Evolutionary conservation across 1,140 invertebrate genomes (phyloP), one percentile per base, ranked within the genome.

Genomic region (Drosophila kanapiae): DNA sequence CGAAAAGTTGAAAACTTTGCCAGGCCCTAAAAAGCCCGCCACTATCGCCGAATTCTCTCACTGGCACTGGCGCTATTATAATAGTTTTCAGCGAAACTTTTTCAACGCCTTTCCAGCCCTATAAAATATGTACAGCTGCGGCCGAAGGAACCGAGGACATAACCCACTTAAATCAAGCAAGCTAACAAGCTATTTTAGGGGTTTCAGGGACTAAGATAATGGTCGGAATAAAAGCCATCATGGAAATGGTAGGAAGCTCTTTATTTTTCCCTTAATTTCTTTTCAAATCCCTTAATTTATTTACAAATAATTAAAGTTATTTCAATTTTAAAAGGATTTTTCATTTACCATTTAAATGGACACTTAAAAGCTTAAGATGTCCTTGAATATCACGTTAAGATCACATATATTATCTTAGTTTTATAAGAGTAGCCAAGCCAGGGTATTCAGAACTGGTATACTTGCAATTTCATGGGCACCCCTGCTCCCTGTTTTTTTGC

Each of bases 1-100:
- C 67, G 53, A 77, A 80, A 83, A 87, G 83, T 87, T 87, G 78
- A 86, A 86, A 86, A 86, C 78, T 86, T 87, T 61, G 31, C 59
- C 68, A 47, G 51, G 61, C 16, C 29, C 54, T 23, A 18, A 61
- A 64, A 43, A 43, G 18, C 16, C 27, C 27, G 10, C 8, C 35
- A 54, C 53, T 37, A 61, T 13, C 40, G n/a, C 27, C 14, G 3
- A 57, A 40, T 59, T 29, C 27, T 56, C 61, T 18, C 54, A 33
- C 37, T 23, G 4, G 18, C 53, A 40, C 27, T 31, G 9, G 11
- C 38, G 57, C 37, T 40, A 61, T 64, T 64, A 61, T 64, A 61
- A 61, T 64, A 64, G 54, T 64, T 33, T 64, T 23, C 27, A 10
- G 16, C 16, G 1, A 64, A 64, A 42, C 27, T 63, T 60, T 61